Evolutionary conservation across 2,113 vertebrate species (phyloP).

Genomic region (Oostethus manadensis): DNA sequence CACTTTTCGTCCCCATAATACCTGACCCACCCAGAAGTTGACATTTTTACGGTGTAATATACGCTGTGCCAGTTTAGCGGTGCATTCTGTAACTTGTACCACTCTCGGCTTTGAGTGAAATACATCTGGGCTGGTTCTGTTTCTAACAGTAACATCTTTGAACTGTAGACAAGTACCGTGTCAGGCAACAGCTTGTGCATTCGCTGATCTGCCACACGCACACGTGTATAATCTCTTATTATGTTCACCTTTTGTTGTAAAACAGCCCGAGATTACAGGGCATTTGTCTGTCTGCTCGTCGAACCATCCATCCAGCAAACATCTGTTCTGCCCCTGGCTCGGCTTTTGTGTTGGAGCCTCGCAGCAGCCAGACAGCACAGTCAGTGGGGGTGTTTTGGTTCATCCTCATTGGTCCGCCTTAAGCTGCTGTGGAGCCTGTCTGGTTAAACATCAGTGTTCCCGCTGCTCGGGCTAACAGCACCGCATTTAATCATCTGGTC

Average conservation of each 20-base stretch:
- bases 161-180: neutral
- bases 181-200: neutral
- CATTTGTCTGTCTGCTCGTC: slow-evolving; percentile 18
- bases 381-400: slow-evolving; percentile 17
- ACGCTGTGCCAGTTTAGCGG: too few species aligned
- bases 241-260: slow-evolving; percentile 21
- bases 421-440: slow-evolving; percentile 20
- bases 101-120: too few species aligned
- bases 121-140: neutral
- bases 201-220: neutral
- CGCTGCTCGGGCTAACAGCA: neutral
- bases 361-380: slow-evolving; percentile 18
- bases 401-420: slow-evolving; percentile 17
- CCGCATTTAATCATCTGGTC: slow-evolving; percentile 21
- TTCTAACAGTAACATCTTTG: neutral
- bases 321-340: slow-evolving; percentile 27
- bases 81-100: too few species aligned
- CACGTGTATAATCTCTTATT: slow-evolving; percentile 6
- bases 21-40: too few species aligned
- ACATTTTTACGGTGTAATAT: too few species aligned
- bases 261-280: slow-evolving; percentile 18
- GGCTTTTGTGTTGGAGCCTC: slow-evolving; percentile 8
- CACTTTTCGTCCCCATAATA: too few species aligned
- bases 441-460: slow-evolving; percentile 14
- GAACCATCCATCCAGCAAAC: slow-evolving; percentile 20